Conservation (phyloP, 2,888 invertebrate species). For the Rhodophaea formosa region DNA sequence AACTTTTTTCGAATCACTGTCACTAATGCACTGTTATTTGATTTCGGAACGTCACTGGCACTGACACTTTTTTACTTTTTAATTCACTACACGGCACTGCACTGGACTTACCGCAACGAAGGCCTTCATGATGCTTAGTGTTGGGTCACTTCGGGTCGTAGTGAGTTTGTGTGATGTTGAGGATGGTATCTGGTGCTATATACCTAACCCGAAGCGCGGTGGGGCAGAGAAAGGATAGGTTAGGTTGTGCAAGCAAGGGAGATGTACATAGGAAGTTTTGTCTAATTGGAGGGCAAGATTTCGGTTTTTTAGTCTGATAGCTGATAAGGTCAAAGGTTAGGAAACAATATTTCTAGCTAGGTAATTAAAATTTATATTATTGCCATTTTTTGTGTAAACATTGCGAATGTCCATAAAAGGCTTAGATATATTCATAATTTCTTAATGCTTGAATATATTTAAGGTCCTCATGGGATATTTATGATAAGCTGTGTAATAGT, state of each 20-base stretch:
- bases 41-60: slow-evolving; percentile 71
- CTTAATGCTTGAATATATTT: background rate
- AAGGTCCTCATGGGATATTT: background rate
- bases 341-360: slow-evolving; percentile 1
- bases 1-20: slow-evolving; percentile 30
- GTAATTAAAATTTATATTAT: slow-evolving; percentile 16
- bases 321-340: slow-evolving; percentile 44
- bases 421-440: background rate
- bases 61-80: slow-evolving; percentile 53
- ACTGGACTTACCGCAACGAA: slow-evolving; percentile 79
- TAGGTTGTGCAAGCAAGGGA: slow-evolving; percentile 74
- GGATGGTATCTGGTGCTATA: slow-evolving; percentile 66
- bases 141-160: slow-evolving; percentile 72
- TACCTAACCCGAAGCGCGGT: slow-evolving; percentile 61
- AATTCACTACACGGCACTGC: slow-evolving; percentile 52
- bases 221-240: slow-evolving; percentile 78
- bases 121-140: slow-evolving; percentile 77
- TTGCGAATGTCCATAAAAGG: slow-evolving; percentile 4
- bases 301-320: slow-evolving; percentile 39
- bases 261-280: slow-evolving; percentile 71
- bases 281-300: slow-evolving; percentile 70
- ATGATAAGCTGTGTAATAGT: background rate
- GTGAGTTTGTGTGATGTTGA: slow-evolving; percentile 69
- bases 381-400: background rate
- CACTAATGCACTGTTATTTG: slow-evolving; percentile 46